phyloP scores from a whole-genome alignment of 2,888 invertebrate species.

The Smittia aterrima region DNA sequence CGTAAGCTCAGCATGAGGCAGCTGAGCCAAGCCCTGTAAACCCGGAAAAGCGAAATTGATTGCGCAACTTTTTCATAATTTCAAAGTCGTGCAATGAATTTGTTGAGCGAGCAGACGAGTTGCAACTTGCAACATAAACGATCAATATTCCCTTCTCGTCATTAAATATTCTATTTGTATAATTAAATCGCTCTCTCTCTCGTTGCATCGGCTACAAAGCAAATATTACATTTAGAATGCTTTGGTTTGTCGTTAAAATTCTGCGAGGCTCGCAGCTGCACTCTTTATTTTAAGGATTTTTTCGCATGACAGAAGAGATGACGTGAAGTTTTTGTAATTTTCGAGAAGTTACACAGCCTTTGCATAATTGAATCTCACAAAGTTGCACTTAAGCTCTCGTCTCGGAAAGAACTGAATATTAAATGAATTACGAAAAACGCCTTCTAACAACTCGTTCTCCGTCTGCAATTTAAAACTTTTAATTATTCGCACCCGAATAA shows the following conservation, averaged over 20 bases:
- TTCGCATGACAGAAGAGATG: too few relatives aligned
- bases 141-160: background rate
- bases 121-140: background rate
- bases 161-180: conserved; percentile 25
- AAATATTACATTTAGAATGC: background rate
- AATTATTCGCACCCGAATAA: background rate
- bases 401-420: too few relatives aligned
- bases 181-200: background rate
- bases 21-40: too few relatives aligned
- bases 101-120: too few relatives aligned
- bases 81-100: background rate
- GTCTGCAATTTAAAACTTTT: too few relatives aligned
- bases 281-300: conserved; percentile 13
- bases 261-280: conserved; percentile 13
- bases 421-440: too few relatives aligned
- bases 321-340: too few relatives aligned
- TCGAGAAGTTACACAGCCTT: too few relatives aligned
- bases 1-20: too few relatives aligned
- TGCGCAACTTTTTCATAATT: conserved; percentile 23
- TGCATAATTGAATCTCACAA: too few relatives aligned
- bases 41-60: conserved; percentile 1
- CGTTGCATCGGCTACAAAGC: conserved; percentile 11
- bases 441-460: too few relatives aligned
- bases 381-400: too few relatives aligned
- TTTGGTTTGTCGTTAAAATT: background rate